Evolutionary conservation across 2,888 invertebrate genomes (phyloP).

Genomic region (Resseliella maxima): DNA sequence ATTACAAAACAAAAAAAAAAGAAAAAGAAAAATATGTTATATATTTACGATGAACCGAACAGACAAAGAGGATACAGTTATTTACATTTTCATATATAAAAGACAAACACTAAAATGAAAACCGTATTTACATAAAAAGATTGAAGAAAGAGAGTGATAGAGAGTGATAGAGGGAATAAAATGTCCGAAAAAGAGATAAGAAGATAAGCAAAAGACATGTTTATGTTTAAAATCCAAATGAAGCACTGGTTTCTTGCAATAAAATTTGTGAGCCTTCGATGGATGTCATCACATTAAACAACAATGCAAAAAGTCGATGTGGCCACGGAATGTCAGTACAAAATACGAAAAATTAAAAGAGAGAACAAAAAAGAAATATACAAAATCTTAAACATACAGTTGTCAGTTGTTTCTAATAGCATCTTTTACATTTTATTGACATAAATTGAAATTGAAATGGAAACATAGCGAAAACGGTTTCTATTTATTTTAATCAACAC

Average conservation of each 20-base stretch:
- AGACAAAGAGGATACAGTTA: background rate
- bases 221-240: background rate
- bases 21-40: background rate
- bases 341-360: background rate
- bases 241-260: background rate
- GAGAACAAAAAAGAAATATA: background rate
- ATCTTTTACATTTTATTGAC: background rate
- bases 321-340: background rate
- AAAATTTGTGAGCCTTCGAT: background rate
- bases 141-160: background rate
- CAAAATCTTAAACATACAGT: background rate
- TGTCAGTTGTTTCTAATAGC: conserved; percentile 51
- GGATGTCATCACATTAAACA: background rate
- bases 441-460: conserved; percentile 27
- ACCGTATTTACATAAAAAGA: background rate
- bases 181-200: background rate
- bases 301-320: background rate
- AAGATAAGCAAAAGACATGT: background rate
- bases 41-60: background rate
- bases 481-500: conserved; percentile 41
- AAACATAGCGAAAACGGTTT: background rate
- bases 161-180: background rate
- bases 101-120: background rate
- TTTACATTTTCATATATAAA: conserved; percentile 19
- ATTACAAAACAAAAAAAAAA: no score